These are phyloP conservation scores for Drosophila siamana DNA, from an alignment of 2,888 invertebrate genomes.

Conservation along the genomic window DNA sequence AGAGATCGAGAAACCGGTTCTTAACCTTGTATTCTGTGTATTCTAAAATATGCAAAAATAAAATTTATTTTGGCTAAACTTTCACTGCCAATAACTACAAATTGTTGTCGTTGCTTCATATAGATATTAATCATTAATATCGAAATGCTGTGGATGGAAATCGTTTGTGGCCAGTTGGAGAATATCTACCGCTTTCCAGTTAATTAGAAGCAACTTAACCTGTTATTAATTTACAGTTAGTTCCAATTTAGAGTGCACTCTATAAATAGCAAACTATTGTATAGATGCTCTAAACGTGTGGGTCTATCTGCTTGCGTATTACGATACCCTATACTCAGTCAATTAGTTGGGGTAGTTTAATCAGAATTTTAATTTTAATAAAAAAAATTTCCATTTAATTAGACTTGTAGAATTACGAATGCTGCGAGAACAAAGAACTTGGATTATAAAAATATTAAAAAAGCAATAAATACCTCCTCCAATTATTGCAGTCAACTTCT, in stretches of 20 bases:
- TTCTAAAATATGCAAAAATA: background rate
- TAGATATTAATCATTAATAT: background rate
- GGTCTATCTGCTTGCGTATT: conserved; percentile 1
- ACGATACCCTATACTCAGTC: background rate
- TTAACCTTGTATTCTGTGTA: conserved; percentile 1
- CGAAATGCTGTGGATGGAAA: background rate
- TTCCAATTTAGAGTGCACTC: conserved; percentile 2
- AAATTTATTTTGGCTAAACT: background rate
- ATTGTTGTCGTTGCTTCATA: background rate
- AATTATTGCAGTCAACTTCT: too few species aligned
- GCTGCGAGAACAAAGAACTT: too few species aligned
- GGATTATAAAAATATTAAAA: too few species aligned
- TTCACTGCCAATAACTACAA: conserved; percentile 8
- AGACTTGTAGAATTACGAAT: too few species aligned
- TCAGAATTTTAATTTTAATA: too few species aligned
- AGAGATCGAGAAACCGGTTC: too few species aligned
- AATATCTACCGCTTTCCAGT: background rate
- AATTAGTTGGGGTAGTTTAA: background rate
- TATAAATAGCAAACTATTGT: background rate
- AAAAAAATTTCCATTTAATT: too few species aligned
- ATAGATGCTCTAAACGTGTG: conserved; percentile 4
- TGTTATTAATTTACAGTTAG: conserved; percentile 5
- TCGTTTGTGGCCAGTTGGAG: background rate
- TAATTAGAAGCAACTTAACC: background rate
- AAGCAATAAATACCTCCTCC: too few species aligned